phyloP scores from a whole-genome alignment of 2,113 vertebrate genomes.

The Pandion haliaetus region DNA sequence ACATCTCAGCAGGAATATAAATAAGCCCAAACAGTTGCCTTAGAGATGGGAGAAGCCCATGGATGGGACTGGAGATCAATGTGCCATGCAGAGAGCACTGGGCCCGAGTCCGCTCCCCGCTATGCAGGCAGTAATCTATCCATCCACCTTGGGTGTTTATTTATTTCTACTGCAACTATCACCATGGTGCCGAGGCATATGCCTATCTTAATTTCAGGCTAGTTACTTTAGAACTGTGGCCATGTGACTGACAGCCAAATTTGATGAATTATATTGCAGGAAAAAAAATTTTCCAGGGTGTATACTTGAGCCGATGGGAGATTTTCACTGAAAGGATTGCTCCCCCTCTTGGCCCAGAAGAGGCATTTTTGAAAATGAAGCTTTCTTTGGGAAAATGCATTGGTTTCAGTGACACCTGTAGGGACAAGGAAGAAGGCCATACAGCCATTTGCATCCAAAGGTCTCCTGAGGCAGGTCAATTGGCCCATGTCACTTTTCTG shows the following conservation, averaged over 20 bases:
- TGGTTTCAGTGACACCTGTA: background rate
- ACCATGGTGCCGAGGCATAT: background rate
- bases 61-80: background rate
- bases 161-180: background rate
- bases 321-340: background rate
- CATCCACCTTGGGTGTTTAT: background rate
- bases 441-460: background rate
- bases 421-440: background rate
- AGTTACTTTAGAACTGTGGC: background rate
- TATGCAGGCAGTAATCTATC: background rate
- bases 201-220: background rate
- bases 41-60: background rate
- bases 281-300: too few relatives aligned
- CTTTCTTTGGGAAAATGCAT: background rate
- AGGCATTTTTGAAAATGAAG: background rate
- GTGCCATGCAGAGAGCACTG: background rate
- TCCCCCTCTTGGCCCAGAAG: background rate
- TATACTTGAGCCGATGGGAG: background rate
- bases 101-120: background rate
- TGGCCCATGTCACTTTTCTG: background rate
- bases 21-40: background rate
- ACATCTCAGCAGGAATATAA: background rate
- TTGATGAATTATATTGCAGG: background rate
- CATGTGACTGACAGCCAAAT: background rate
- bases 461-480: background rate